Base-by-base conservation (phyloP, 2,888 invertebrate species). In the Syrista parreyssii region DNA sequence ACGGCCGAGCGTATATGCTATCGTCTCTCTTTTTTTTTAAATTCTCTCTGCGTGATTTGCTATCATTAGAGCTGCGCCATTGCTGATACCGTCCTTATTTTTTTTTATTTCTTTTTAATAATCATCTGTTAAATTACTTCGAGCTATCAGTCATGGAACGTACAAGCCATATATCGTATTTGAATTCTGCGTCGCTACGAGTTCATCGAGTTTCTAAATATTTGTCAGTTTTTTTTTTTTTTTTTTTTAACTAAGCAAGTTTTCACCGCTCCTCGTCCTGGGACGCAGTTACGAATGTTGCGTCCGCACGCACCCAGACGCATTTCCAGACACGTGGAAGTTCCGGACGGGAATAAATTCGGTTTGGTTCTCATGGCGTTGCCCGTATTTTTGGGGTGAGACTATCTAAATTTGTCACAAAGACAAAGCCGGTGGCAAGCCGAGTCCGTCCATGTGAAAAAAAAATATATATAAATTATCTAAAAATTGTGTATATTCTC, bases 261-360 rank as follows among this genome's bases (percentile, higher is more conserved):
- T 6, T 55, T 55, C 23, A 55, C 9, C 23, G 23, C 9, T 9
- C 23, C 55, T 55, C 40, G 15, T 40, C 9, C 9, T 55, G 9
- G 9, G 55, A 55, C 23, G 23, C 55, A 55, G 55, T 1, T 12
- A 71, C 71, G 71, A 12, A 32, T 12, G 71, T 30, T 31, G 71
- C 32, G 69, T 1, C 12, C 69, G 32, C 69, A 69, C 31, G 69
- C 69, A 23, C 31, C 71, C 32, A 76, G 80, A 79, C 77, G 35
- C 78, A 80, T 83, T 82, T 82, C 82, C 78, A 85, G 87, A 86
- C 88, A 88, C 88, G 88, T 88, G 89, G 86, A 87, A 83, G 83
- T 85, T 55, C 82, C 82, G 78, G 86, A 86, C 85, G 81, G 79
- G 86, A 88, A 87, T 88, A 89, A 86, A 80, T 84, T 79, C 81